phyloP scores from a whole-genome alignment of 2,888 invertebrate species.

The Chloromyia formosa region DNA sequence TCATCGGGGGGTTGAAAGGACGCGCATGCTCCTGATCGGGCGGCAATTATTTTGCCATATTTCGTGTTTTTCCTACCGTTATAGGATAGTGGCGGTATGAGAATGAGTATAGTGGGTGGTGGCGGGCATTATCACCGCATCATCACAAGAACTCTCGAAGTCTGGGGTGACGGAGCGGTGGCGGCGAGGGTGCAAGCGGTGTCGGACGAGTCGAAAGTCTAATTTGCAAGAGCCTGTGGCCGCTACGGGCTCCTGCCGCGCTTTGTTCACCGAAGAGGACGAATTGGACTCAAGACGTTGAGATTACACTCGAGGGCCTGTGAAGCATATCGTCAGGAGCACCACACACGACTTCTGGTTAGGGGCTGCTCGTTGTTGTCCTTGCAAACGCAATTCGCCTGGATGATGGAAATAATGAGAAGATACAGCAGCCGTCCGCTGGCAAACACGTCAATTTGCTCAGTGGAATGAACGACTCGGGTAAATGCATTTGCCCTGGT shows the following conservation, averaged over 20 bases:
- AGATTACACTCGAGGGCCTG: not conserved
- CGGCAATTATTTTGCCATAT: constrained; percentile 15
- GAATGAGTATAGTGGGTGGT: not conserved
- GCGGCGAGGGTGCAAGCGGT: not conserved
- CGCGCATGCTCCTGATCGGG: constrained; percentile 19
- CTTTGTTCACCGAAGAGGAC: not conserved
- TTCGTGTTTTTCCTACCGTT: not conserved
- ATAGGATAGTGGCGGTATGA: not conserved
- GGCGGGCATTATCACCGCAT: constrained; percentile 14
- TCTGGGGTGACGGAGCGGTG: not conserved
- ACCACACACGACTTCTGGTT: too few relatives aligned
- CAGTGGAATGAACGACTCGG: too few relatives aligned
- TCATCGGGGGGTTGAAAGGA: not conserved
- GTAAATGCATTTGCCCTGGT: too few relatives aligned
- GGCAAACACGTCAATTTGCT: too few relatives aligned
- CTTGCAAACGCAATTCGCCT: too few relatives aligned
- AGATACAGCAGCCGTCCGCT: too few relatives aligned
- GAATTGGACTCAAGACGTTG: not conserved
- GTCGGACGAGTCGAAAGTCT: not conserved
- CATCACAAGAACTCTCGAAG: constrained; percentile 21
- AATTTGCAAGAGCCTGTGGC: constrained; percentile 8
- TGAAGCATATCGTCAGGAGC: not conserved
- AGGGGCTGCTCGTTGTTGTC: too few relatives aligned
- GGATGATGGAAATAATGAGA: too few relatives aligned
- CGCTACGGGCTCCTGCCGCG: not conserved